Evolutionary conservation across 2,888 invertebrate genomes (phyloP).

Genomic region (Girardia tigrina): DNA sequence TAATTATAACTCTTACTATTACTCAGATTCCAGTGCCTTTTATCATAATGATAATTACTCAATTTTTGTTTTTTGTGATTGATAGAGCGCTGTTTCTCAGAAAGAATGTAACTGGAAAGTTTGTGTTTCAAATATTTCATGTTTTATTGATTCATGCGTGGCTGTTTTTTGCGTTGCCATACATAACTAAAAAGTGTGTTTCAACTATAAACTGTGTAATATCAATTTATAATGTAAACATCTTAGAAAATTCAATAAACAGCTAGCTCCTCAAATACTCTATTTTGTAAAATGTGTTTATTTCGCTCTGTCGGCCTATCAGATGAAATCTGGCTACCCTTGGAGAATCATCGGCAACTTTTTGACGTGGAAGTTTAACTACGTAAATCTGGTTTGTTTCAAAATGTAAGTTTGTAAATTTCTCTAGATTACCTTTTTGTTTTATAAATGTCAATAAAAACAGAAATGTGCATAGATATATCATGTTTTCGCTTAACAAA

Average conservation of each 20-base stretch:
- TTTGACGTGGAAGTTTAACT: constrained; percentile 83
- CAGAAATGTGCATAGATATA: no score
- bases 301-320: constrained; percentile 83
- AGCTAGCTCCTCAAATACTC: constrained; percentile 61
- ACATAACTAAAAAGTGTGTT: constrained; percentile 73
- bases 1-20: neutral
- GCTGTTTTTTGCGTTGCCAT: constrained; percentile 90
- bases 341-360: constrained; percentile 91
- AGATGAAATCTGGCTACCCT: constrained; percentile 93
- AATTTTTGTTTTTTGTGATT: constrained; percentile 80
- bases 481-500: no score
- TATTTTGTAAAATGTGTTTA: constrained; percentile 95
- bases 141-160: constrained; percentile 81
- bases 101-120: constrained; percentile 69
- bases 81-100: constrained; percentile 86
- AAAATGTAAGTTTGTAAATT: constrained; percentile 65
- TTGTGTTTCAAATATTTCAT: constrained; percentile 67
- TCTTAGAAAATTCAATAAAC: constrained; percentile 13
- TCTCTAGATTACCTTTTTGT: no score
- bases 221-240: neutral
- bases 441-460: no score
- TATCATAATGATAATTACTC: constrained; percentile 80
- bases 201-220: neutral
- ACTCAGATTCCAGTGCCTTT: constrained; percentile 70
- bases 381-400: constrained; percentile 77